Evolutionary conservation across 37 sponge, comb jelly and placozoan species (phyloP).

Genomic region (Eunapius fragilis): DNA sequence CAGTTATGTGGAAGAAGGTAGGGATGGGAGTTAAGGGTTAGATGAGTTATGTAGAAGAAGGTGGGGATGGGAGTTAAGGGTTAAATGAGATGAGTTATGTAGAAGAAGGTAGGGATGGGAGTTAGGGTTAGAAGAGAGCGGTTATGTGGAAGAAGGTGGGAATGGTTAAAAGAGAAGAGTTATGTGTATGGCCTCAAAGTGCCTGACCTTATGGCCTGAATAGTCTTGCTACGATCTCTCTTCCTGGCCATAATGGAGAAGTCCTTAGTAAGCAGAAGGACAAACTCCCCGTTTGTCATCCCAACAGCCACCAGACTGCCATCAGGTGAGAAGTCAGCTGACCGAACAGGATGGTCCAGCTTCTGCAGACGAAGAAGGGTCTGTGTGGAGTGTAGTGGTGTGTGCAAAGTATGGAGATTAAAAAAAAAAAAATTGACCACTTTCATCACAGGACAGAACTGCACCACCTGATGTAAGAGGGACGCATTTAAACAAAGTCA

Average conservation of each 20-base stretch:
- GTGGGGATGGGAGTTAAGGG: background rate
- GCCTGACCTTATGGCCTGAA: slow-evolving; percentile 74
- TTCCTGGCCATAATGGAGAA: slow-evolving; percentile 47
- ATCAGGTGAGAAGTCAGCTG: slow-evolving; percentile 76
- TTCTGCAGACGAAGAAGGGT: slow-evolving; percentile 4
- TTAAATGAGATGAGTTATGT: background rate
- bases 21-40: background rate
- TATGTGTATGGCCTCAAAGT: background rate
- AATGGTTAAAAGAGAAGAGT: background rate
- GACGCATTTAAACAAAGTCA: background rate
- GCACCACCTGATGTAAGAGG: background rate
- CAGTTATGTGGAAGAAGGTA: background rate
- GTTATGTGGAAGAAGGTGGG: background rate
- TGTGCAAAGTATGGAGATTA: background rate
- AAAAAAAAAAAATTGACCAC: too few species aligned
- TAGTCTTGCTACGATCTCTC: slow-evolving; percentile 68
- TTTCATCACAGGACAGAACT: background rate
- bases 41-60: background rate
- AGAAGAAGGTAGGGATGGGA: background rate
- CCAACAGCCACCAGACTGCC: slow-evolving; percentile 81
- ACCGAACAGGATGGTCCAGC: slow-evolving; percentile 50
- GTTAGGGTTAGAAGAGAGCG: background rate
- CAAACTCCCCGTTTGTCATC: slow-evolving; percentile 84
- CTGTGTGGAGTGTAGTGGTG: slow-evolving; percentile 33
- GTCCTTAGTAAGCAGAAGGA: slow-evolving; percentile 37